phyloP scores from a whole-genome alignment of 2,888 invertebrate species.

The Philaethria dido region DNA sequence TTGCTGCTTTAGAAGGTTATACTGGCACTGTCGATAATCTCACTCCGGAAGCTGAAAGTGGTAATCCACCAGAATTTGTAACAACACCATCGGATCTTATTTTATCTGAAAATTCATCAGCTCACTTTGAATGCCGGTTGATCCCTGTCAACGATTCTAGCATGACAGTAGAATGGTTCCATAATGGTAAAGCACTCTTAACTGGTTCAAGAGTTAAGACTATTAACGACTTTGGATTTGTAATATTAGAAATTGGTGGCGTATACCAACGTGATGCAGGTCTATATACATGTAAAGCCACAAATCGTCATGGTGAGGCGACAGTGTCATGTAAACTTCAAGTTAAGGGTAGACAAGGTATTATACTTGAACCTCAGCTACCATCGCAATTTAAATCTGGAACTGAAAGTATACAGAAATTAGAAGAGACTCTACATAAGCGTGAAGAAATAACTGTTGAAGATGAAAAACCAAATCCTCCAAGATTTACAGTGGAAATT shows the following conservation, averaged over 20 bases:
- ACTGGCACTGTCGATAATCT: conserved; percentile 87
- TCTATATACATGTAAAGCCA: conserved; percentile 95
- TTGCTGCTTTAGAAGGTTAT: conserved; percentile 95
- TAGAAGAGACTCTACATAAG: conserved; percentile 95
- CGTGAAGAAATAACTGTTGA: conserved; percentile 91
- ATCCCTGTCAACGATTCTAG: conserved; percentile 96
- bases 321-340: conserved; percentile 93
- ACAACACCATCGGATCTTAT: conserved; percentile 93
- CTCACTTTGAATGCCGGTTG: conserved; percentile 96
- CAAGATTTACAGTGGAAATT: conserved; percentile 92
- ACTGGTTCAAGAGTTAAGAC: conserved; percentile 97
- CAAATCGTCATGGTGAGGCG: conserved; percentile 95
- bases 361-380: conserved; percentile 94
- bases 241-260: conserved; percentile 97
- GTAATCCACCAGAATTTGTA: conserved; percentile 95
- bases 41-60: conserved; percentile 91
- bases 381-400: conserved; percentile 94
- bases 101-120: conserved; percentile 93
- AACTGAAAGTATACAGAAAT: conserved; percentile 94
- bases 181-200: conserved; percentile 96
- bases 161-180: conserved; percentile 98
- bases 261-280: conserved; percentile 97
- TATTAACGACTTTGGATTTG: conserved; percentile 98
- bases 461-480: conserved; percentile 94
- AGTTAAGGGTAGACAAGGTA: conserved; percentile 94